A percentile compares a stretch with the other conserved stretches of the same genome.
These are phyloP conservation scores for Isaurus tuberculatus DNA, from an alignment of 92 coral and sea anemone species.

Conservation along the genomic window DNA sequence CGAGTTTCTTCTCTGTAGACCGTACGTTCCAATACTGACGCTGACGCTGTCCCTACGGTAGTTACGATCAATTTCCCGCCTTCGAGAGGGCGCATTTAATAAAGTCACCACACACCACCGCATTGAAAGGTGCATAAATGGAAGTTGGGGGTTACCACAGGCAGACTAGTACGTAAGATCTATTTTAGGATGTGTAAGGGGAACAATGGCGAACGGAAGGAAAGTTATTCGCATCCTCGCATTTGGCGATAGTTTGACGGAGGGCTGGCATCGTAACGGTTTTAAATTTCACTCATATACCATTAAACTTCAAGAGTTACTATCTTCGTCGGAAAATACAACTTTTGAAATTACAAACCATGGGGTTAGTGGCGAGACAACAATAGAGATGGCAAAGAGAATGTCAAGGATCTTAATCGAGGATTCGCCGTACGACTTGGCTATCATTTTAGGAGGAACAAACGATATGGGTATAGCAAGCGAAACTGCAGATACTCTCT, in stretches of 20 bases:
- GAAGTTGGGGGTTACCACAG: too few relatives aligned
- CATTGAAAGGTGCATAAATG: too few relatives aligned
- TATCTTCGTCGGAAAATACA: constrained; percentile 40
- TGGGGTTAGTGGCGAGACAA: constrained; percentile 76
- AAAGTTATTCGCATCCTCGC: constrained; percentile 62
- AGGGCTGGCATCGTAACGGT: constrained; percentile 61
- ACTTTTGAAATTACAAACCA: constrained; percentile 64
- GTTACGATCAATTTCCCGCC: too few relatives aligned
- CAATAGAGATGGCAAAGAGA: constrained; percentile 61
- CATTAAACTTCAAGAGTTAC: constrained; percentile 52
- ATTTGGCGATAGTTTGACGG: constrained; percentile 85
- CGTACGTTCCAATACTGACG: too few relatives aligned
- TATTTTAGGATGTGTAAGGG: too few relatives aligned
- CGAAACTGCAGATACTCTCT: constrained; percentile 57
- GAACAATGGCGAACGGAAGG: constrained; percentile 3
- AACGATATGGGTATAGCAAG: constrained; percentile 64
- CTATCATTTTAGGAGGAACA: constrained; percentile 83
- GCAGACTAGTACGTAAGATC: too few relatives aligned
- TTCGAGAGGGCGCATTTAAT: too few relatives aligned
- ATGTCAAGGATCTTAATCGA: constrained; percentile 53
- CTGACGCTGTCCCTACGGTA: too few relatives aligned
- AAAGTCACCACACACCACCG: too few relatives aligned
- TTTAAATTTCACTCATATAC: constrained; percentile 71
- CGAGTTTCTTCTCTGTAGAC: too few relatives aligned
- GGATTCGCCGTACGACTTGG: constrained; percentile 71